A percentile compares a stretch with the other conserved stretches of the same genome.
Evolutionary conservation across 2,888 invertebrate species (phyloP).

Genomic region (Caenorhabditis panamensis): DNA sequence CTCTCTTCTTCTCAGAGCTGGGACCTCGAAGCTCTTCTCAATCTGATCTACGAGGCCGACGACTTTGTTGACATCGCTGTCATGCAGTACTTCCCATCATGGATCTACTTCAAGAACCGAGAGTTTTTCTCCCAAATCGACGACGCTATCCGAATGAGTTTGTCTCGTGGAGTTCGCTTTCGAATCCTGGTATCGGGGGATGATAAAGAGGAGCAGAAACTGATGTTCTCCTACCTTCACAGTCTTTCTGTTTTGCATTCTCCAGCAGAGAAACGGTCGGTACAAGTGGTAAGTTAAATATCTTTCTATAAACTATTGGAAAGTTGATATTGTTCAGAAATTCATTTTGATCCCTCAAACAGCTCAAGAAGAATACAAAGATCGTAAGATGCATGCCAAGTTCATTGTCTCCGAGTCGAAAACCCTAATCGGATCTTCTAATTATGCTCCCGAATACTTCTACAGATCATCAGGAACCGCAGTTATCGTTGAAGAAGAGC

Average conservation of each 20-base stretch:
- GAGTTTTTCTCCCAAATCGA: conserved; percentile 63
- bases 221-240: conserved; percentile 59
- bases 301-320: background rate
- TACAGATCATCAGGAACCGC: conserved; percentile 59
- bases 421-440: conserved; percentile 57
- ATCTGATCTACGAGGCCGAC: conserved; percentile 58
- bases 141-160: conserved; percentile 56
- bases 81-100: conserved; percentile 63
- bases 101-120: conserved; percentile 63
- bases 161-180: conserved; percentile 56
- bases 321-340: conserved; percentile 36
- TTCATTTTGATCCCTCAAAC: conserved; percentile 58
- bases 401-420: conserved; percentile 52
- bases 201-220: conserved; percentile 52
- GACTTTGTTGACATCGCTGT: conserved; percentile 55
- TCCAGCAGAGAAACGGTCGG: conserved; percentile 18
- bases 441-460: conserved; percentile 62
- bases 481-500: conserved; percentile 33
- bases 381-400: conserved; percentile 59
- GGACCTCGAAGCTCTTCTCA: conserved; percentile 57
- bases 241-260: conserved; percentile 59
- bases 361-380: conserved; percentile 51
- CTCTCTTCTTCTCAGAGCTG: conserved; percentile 51
- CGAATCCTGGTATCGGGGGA: conserved; percentile 61
- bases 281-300: conserved; percentile 51